Percentiles rank a stretch among this genome's conserved stretches.
Conservation (phyloP, 2,888 invertebrate species). For the Mantis religiosa region DNA sequence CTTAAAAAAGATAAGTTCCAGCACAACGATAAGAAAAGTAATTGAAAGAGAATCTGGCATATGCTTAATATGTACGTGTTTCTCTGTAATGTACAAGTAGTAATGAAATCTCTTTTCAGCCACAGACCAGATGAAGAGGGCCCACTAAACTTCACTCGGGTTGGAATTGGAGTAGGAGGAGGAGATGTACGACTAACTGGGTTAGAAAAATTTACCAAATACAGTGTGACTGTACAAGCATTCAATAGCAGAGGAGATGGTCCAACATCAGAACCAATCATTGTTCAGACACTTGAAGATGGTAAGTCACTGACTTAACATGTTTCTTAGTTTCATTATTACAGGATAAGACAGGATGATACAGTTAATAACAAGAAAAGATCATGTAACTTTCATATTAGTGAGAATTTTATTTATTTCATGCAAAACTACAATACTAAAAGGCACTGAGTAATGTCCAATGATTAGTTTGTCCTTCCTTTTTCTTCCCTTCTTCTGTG, state of each 20-base stretch:
- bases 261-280: slow-evolving; percentile 35
- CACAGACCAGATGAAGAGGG: slow-evolving; percentile 21
- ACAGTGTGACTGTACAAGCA: slow-evolving; percentile 38
- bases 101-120: background rate
- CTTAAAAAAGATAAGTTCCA: too few relatives aligned
- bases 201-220: slow-evolving; percentile 38
- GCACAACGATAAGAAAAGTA: too few relatives aligned
- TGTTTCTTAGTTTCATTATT: background rate
- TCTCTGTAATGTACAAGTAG: background rate
- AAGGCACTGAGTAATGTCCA: too few relatives aligned
- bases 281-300: slow-evolving; percentile 37
- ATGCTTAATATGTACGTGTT: too few relatives aligned
- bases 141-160: slow-evolving; percentile 29
- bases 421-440: background rate
- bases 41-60: too few relatives aligned
- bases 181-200: slow-evolving; percentile 29
- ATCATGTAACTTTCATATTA: too few relatives aligned
- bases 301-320: slow-evolving; percentile 28
- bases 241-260: slow-evolving; percentile 39
- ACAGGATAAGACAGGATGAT: too few relatives aligned
- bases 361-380: too few relatives aligned
- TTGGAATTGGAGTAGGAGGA: slow-evolving; percentile 26
- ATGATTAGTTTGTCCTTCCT: background rate
- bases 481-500: too few relatives aligned
- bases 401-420: background rate